Conservation (phyloP, 1,140 invertebrate genomes). For the Brachionus manjavacas region DNA sequence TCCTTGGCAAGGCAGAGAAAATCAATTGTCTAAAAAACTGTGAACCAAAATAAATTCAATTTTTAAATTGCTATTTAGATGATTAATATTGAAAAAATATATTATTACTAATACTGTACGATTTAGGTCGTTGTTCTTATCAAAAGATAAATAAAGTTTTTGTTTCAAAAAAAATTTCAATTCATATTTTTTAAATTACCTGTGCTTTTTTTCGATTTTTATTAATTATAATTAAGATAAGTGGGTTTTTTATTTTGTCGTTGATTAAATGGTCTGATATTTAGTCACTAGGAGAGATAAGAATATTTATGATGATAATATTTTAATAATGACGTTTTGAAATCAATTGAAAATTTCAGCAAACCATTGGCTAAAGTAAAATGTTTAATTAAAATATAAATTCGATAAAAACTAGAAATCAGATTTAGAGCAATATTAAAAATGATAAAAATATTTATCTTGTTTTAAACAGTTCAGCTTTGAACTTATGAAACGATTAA, state of each 20-base stretch:
- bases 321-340: not conserved
- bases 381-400: not conserved
- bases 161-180: not conserved
- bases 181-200: not conserved
- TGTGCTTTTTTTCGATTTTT: constrained; percentile 16
- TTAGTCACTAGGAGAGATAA: not conserved
- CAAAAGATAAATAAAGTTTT: constrained; percentile 32
- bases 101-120: not conserved
- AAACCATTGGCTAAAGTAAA: not conserved
- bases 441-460: too few species aligned
- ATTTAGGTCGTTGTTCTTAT: constrained; percentile 30
- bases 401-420: not conserved
- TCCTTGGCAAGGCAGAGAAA: not conserved
- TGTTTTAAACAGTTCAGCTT: too few species aligned
- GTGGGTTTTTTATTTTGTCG: constrained; percentile 8
- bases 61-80: not conserved
- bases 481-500: too few species aligned
- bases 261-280: not conserved
- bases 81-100: constrained; percentile 2
- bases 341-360: not conserved
- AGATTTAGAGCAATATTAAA: not conserved
- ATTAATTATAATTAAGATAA: constrained; percentile 36
- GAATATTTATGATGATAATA: not conserved
- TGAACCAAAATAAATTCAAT: not conserved
- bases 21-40: not conserved